Conservation (phyloP, 2,888 invertebrate genomes). For the Amiota communis region DNA sequence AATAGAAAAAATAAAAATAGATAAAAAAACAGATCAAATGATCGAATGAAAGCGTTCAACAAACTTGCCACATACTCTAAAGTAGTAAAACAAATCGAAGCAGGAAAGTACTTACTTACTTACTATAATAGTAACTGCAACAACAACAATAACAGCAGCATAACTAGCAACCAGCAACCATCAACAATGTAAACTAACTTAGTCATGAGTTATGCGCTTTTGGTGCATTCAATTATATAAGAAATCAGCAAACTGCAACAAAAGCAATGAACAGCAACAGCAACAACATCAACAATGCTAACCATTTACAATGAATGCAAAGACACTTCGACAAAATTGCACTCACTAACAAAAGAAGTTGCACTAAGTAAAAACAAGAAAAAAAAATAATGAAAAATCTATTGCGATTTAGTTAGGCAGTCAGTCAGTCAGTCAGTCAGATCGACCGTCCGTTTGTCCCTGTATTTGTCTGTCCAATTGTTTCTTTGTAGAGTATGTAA, state of each 20-base stretch:
- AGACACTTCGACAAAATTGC: too few species aligned
- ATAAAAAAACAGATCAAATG: background rate
- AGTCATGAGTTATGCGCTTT: conserved; percentile 21
- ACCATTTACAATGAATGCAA: background rate
- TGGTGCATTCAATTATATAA: conserved; percentile 23
- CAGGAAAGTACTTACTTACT: conserved; percentile 18
- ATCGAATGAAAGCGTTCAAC: background rate
- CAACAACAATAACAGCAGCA: conserved; percentile 26
- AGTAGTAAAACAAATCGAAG: conserved; percentile 14
- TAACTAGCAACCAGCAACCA: background rate
- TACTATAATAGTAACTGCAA: conserved; percentile 17
- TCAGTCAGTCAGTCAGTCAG: too few species aligned
- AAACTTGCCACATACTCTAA: conserved; percentile 1
- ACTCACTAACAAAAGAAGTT: too few species aligned
- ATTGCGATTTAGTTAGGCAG: too few species aligned
- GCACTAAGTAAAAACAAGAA: too few species aligned
- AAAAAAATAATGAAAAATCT: too few species aligned
- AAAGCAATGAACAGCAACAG: conserved; percentile 3
- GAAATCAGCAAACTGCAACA: conserved; percentile 3
- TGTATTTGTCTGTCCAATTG: too few species aligned
- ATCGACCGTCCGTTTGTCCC: too few species aligned
- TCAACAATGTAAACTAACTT: background rate
- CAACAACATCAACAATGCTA: conserved; percentile 8
- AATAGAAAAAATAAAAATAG: background rate
- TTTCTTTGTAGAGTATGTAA: too few species aligned